phyloP scores from a whole-genome alignment of 1,140 invertebrate species.

The Drosophila mauritiana region DNA sequence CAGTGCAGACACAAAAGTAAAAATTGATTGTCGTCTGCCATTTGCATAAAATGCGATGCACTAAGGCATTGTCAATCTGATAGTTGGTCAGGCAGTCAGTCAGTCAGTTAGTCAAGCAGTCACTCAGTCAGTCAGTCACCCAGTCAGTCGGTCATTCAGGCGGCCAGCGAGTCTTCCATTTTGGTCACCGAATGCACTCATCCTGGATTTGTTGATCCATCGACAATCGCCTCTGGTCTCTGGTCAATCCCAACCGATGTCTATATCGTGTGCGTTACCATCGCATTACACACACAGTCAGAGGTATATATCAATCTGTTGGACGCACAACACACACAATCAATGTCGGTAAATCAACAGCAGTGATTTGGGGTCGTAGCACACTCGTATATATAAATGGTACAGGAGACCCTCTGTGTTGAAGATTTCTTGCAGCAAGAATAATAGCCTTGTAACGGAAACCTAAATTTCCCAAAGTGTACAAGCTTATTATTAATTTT shows the following conservation, averaged over 20 bases:
- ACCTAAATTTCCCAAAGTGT: too few species aligned
- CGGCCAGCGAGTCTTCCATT: conserved; percentile 13
- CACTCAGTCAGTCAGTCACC: neutral
- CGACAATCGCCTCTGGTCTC: conserved; percentile 46
- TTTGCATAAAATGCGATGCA: conserved; percentile 66
- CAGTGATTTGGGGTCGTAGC: conserved; percentile 5
- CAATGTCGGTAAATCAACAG: conserved; percentile 71
- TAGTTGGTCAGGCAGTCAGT: conserved; percentile 9
- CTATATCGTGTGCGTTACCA: conserved; percentile 43
- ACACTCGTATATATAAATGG: neutral
- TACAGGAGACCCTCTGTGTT: neutral
- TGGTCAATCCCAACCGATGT: conserved; percentile 44
- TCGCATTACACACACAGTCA: conserved; percentile 29
- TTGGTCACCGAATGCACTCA: conserved; percentile 11
- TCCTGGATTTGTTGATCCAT: conserved; percentile 68
- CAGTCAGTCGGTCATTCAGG: conserved; percentile 10
- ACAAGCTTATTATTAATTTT: too few species aligned
- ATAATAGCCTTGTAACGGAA: too few species aligned
- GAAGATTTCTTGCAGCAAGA: too few species aligned
- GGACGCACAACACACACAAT: conserved; percentile 57
- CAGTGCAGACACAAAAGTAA: conserved; percentile 42
- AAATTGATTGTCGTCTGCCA: conserved; percentile 68
- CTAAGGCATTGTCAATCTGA: conserved; percentile 42
- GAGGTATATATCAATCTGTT: conserved; percentile 63
- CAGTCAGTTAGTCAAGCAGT: neutral